Base-by-base conservation (phyloP, 2,888 invertebrate genomes). In the Thalpophila matura region DNA sequence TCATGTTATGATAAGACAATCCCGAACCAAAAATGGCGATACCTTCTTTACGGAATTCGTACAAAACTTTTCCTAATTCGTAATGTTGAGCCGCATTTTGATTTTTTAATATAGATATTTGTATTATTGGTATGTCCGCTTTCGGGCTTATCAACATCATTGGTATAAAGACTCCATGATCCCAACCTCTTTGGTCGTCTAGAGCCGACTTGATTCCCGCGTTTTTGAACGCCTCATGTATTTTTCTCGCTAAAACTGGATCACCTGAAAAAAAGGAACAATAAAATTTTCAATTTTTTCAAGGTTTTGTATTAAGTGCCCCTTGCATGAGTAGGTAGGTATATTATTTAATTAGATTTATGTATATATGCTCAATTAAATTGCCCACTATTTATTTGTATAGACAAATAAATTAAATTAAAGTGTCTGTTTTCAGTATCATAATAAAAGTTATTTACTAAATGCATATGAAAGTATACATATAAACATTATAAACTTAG, bases 161-260 rank as follows among this genome's bases (percentile, higher is more conserved):
- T 0, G 89, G 89, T 59, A 89, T 84, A 31, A 89, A 89, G 2
- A 87, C 85, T 70, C 89, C 89, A 37, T 89, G 89, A 72, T 89
- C 89, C 89, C 89, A 89, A 27, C 87, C 87, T 79, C 89, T 80
- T 65, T 80, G 31, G 7, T 69, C 73, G 38, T 89, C 89, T 40
- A 89, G 49, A 16, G 53, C 55, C 0, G 86, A 81, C 5, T 43
- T 27, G 4, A 89, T 82, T 0, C 83, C 82, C 4, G 74, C 82
- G 2, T 71, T 77, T 69, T 63, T 63, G 53, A 89, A 83, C 35
- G 88, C 88, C 10, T 78, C 75, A 56, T 86, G 79, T 7, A 89
- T 61, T 58, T 54, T 79, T 66, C 60, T 51, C 64, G 89, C 89
- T 60, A 89, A 79, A 55, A 54, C 51, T 12, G 84, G 83, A 24